Base-by-base conservation (phyloP, 2,888 invertebrate species). In the Abrostola triplasia region DNA sequence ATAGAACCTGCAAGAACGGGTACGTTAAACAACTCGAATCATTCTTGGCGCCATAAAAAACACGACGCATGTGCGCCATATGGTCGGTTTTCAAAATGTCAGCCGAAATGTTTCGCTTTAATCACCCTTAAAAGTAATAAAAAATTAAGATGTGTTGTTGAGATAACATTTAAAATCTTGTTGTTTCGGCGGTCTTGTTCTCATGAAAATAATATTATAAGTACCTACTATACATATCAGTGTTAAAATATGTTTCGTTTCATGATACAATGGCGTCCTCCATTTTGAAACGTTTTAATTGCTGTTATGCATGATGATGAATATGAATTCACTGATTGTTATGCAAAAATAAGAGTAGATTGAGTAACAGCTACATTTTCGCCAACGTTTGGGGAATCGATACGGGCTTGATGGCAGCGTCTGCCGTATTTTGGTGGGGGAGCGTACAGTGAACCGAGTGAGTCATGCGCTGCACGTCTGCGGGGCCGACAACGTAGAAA, bases 361-460 rank as follows among this genome's bases (percentile, higher is more conserved):
- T 85, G 75, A 67, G 77, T 70, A 82, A 85, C 67, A 71, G 61
- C 55, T 48, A 61, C 50, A 72, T 76, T 79, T 70, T 75, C 70
- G 81, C 76, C 62, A 76, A 66, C 66, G 76, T 72, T 77, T 73
- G 72, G 69, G 67, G 81, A 82, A 87, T 86, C 86, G 67, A 88
- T 87, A 80, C 56, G 67, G 73, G 76, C 65, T 69, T 64, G 53
- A 70, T 73, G 68, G 70, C 62, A 68, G 66, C 74, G 73, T 79
- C 76, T 73, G 79, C 64, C 66, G 59, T 73, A 72, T 73, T 73
- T 77, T 79, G 70, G 80, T 84, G 85, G 87, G 86, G 88, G 86
- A 85, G 81, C 80, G 85, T 82, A 82, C 90, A 90, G 77, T 90
- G 91, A 91, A 90, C 91, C 76, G 83, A 60, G 73, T 85, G 85